These are phyloP conservation scores for Calliopsis andreniformis DNA, from an alignment of 1,140 invertebrate genomes.

Conservation along the genomic window DNA sequence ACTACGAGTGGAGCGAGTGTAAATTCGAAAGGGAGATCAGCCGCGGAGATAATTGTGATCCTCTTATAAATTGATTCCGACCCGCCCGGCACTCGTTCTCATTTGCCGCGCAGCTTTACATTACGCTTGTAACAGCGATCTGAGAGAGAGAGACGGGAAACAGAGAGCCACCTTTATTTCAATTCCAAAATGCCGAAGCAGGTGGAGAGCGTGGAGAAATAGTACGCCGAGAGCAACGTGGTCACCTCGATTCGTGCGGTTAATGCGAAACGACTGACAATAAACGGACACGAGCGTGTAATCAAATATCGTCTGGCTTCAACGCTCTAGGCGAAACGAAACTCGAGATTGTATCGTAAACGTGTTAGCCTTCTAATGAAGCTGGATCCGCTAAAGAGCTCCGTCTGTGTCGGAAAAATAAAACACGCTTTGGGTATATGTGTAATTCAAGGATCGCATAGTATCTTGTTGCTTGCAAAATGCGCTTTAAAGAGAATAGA, in stretches of 20 bases:
- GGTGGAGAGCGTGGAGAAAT: neutral
- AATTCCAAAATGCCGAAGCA: neutral
- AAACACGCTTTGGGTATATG: neutral
- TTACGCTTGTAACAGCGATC: no score
- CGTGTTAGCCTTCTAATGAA: slow-evolving; percentile 11
- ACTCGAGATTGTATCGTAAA: slow-evolving; percentile 8
- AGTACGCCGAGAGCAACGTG: neutral
- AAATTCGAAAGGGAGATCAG: slow-evolving; percentile 32
- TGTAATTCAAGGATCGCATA: neutral
- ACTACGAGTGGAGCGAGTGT: neutral
- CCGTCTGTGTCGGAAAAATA: neutral
- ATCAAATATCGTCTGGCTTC: slow-evolving; percentile 3
- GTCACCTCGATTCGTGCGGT: neutral
- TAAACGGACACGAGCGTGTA: neutral
- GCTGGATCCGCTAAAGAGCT: neutral
- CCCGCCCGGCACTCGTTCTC: no score
- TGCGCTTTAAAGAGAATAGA: neutral
- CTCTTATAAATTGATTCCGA: slow-evolving; percentile 44
- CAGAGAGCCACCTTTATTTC: neutral
- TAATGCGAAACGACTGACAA: neutral
- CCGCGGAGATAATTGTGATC: slow-evolving; percentile 37
- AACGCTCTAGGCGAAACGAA: neutral
- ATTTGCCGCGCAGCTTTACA: neutral
- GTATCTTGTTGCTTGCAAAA: neutral
- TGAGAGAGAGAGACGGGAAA: no score